Evolutionary conservation across 1,140 invertebrate genomes (phyloP), one percentile per base, ranked within the genome.

Genomic region (Drosophila micromelanica): DNA sequence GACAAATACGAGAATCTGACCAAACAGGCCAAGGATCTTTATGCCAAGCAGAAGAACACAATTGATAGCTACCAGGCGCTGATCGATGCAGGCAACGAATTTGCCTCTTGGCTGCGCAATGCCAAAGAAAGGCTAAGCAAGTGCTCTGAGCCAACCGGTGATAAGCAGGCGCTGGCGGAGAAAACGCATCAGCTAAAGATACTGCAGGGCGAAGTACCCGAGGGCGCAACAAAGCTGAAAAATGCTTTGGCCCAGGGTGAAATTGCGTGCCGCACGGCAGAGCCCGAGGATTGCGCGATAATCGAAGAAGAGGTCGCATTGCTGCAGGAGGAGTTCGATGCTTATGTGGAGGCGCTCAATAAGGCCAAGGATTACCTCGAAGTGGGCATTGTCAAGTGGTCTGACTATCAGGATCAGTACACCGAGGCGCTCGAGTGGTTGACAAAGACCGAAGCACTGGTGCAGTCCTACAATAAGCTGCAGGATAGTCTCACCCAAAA

Each of bases 401-500:
- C 96, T 13, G 97, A 99, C 92, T 98, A 98, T 90, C 97, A 98
- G 93, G 97, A 98, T 91, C 97, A 98, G 80, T 97, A 97, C 86
- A 95, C 95, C 80, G 96, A 98, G 93, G 97, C 97, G 49, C 93
- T 96, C 56, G 95, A 97, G 77, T 98, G 97, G 97, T 93, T 98
- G 45, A 95, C 94, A 20, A 96, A 97, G 92, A 98, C 97, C 73
- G 97, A 99, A 92, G 94, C 95, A 43, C 85, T 96, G 57, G 96
- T 99, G 12, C 96, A 98, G 92, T 95, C 95, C n/a, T 98, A 96
- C 89, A 97, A 97, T 76, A 97, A 98, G 92, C 93, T 98, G 13
- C 97, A 98, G 91, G 95, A 97, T 79, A 97, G 96, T 91, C 93
- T 98, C n/a, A 95, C 96, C 80, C 95, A 97, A 64, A 99, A 99